phyloP scores from a whole-genome alignment of 1,140 invertebrate species.

The Drosophila sucinea region DNA sequence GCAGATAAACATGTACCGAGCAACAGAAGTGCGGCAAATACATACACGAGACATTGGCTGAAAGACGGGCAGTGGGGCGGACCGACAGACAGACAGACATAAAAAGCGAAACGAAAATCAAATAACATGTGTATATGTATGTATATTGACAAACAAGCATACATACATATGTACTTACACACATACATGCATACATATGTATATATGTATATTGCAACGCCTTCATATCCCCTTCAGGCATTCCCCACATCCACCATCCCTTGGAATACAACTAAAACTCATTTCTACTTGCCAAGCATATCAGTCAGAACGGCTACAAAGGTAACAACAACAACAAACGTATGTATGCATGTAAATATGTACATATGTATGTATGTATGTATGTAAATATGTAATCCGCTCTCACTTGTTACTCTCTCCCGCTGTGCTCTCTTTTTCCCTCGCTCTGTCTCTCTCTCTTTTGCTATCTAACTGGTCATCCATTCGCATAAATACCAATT shows the following conservation, averaged over 20 bases:
- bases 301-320: neutral
- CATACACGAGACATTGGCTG: constrained; percentile 40
- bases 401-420: constrained; percentile 15
- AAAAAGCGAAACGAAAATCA: constrained; percentile 75
- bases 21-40: constrained; percentile 58
- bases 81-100: constrained; percentile 32
- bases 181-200: constrained; percentile 32
- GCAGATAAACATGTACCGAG: constrained; percentile 76
- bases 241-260: neutral
- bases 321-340: constrained; percentile 31
- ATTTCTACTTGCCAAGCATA: constrained; percentile 61
- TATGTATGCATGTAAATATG: neutral
- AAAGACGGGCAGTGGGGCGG: constrained; percentile 17
- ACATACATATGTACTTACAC: constrained; percentile 8
- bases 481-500: constrained; percentile 55
- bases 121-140: constrained; percentile 79
- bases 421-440: neutral
- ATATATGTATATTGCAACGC: constrained; percentile 42
- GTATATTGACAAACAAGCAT: constrained; percentile 75
- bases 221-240: constrained; percentile 23
- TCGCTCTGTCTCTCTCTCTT: neutral
- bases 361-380: too few relatives aligned
- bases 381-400: neutral
- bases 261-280: constrained; percentile 64
- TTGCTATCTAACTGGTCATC: constrained; percentile 22